These are phyloP conservation scores for Globodera ellingtonae DNA, from an alignment of 1,140 invertebrate species.

Conservation along the genomic window DNA sequence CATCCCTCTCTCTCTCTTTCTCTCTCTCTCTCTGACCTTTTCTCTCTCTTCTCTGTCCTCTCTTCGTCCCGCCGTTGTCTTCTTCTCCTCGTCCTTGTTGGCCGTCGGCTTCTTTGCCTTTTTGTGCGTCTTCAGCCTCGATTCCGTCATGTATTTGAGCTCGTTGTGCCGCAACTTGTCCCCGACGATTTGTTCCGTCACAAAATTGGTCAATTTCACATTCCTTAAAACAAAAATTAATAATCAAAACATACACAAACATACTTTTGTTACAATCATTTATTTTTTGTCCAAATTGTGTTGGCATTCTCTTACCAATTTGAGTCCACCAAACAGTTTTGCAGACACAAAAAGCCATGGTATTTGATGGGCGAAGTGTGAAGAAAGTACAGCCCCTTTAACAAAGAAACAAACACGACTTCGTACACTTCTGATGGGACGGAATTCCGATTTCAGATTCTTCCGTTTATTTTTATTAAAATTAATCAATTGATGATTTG, in stretches of 20 bases:
- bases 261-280: too few relatives aligned
- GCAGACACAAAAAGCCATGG: constrained; percentile 62
- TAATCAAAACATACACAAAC: too few relatives aligned
- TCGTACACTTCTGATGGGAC: too few relatives aligned
- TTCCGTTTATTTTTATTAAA: too few relatives aligned
- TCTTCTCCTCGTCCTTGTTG: constrained; percentile 27
- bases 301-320: constrained; percentile 43
- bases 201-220: constrained; percentile 63
- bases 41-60: constrained; percentile 12
- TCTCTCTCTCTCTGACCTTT: constrained; percentile 14
- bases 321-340: constrained; percentile 64
- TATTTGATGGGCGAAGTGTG: constrained; percentile 56
- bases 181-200: constrained; percentile 54
- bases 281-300: too few relatives aligned
- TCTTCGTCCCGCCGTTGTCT: constrained; percentile 7
- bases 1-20: constrained; percentile 6
- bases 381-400: constrained; percentile 59
- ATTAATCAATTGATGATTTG: too few relatives aligned
- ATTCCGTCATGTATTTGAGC: constrained; percentile 51
- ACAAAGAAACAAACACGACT: not conserved
- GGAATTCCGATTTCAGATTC: too few relatives aligned
- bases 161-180: constrained; percentile 62
- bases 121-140: constrained; percentile 46
- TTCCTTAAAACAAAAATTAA: constrained; percentile 37
- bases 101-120: constrained; percentile 26